Evolutionary conservation across 2,113 vertebrate species (phyloP), one percentile per base, ranked within the genome.

Genomic region (Pangasianodon hypophthalmus): DNA sequence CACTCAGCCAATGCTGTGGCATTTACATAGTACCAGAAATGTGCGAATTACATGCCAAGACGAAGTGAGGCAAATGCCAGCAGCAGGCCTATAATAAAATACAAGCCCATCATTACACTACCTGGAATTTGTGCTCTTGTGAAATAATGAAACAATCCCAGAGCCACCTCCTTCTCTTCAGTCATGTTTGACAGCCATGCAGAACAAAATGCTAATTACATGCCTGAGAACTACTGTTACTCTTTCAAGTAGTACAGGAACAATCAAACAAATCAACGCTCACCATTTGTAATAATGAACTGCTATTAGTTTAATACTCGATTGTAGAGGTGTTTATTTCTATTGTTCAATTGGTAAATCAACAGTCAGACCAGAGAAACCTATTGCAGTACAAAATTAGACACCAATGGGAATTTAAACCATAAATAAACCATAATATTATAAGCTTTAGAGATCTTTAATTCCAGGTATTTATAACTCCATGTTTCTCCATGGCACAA

Each of bases 11-110:
- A 9, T 2, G 62, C 52, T 56, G 44, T 6, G 54, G 21, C 37
- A 85, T 90, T 83, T 86, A 84, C 84, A 77, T 41, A 79, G 77
- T 69, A 88, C 64, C 82, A 90, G 14, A 71, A 90, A 14, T 81
- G 77, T 77, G 75, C 64, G 71, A 88, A 75, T 54, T 79, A 87
- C 75, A 54, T 21, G 69, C 64, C 79, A 77, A 87, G n/a, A 86
- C 46, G 79, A 85, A 89, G 50, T 10, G 46, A 89, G 64, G 60
- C 85, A 89, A 58, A 79, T 89, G 81, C 81, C 86, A 73, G 88
- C 64, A 86, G 62, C 84, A 73, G 64, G 29, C 67, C 67, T 67
- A 67, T 50, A 85, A 85, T 52, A 84, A 84, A 84, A 60, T 85
- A 50, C 84, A 67, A 85, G 84, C 60, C 84, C 84, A 50, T 85